Percentiles rank a stretch among this genome's conserved stretches.
These are phyloP conservation scores for Sclerurus mexicanus DNA, from an alignment of 2,113 vertebrate genomes.

Conservation along the genomic window DNA sequence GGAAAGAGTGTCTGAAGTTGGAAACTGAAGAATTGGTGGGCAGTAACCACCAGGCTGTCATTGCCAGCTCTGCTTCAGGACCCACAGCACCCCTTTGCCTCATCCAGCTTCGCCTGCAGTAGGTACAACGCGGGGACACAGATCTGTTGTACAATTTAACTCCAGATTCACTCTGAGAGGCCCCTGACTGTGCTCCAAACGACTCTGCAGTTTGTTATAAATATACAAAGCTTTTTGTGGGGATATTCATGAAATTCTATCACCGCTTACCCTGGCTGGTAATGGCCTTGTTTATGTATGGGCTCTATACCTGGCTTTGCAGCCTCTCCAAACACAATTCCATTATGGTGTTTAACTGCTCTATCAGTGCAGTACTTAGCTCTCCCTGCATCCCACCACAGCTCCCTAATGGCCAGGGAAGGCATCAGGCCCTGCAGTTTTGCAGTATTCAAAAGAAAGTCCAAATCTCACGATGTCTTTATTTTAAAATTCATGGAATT, in stretches of 20 bases:
- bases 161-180: neutral
- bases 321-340: slow-evolving; percentile 57
- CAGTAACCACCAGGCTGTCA: rapidly evolving
- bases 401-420: slow-evolving; percentile 45
- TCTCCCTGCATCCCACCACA: neutral
- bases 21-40: neutral
- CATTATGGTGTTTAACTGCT: slow-evolving; percentile 44
- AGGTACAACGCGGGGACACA: rapidly evolving
- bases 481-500: slow-evolving; percentile 73
- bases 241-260: slow-evolving; percentile 64
- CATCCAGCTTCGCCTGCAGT: neutral
- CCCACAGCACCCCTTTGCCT: neutral
- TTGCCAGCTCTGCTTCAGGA: neutral
- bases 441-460: slow-evolving; percentile 34
- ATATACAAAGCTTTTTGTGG: slow-evolving; percentile 48
- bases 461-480: slow-evolving; percentile 20
- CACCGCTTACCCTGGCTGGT: slow-evolving; percentile 38
- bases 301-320: slow-evolving; percentile 45
- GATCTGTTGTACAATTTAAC: neutral
- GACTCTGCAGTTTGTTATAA: slow-evolving; percentile 49
- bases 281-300: slow-evolving; percentile 65
- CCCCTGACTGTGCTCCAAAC: slow-evolving; percentile 45
- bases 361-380: slow-evolving; percentile 43
- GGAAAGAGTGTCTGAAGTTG: neutral
- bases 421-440: slow-evolving; percentile 5